Conservation (phyloP, 2,113 vertebrate species). For the Cettia cetti region DNA sequence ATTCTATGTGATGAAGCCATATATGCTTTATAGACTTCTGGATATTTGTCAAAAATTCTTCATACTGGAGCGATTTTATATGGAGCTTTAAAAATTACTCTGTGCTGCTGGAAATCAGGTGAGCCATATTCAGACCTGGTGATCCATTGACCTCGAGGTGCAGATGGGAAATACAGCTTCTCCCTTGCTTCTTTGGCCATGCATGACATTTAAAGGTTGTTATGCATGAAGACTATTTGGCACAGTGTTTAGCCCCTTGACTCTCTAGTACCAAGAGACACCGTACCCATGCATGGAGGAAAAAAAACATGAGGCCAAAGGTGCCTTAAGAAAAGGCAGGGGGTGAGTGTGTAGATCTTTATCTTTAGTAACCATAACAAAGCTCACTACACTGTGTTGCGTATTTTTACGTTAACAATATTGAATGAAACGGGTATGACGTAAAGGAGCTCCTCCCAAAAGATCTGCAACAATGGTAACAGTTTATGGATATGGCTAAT, state of each 20-base stretch:
- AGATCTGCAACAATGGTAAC: not conserved
- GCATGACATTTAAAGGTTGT: not conserved
- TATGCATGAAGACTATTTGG: not conserved
- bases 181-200: not conserved
- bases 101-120: not conserved
- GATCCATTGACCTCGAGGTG: not conserved
- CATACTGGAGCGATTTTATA: not conserved
- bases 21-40: not conserved
- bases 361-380: slow-evolving; percentile 23
- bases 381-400: not conserved
- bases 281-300: not conserved
- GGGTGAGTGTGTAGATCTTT: not conserved
- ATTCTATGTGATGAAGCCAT: not conserved
- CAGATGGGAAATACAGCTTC: not conserved
- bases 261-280: not conserved
- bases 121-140: not conserved
- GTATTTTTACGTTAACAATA: not conserved
- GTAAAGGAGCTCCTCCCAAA: not conserved
- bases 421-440: not conserved
- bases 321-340: not conserved
- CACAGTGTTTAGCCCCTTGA: not conserved
- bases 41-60: not conserved
- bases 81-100: not conserved
- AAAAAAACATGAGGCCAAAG: not conserved
- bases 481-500: not conserved